phyloP scores from a whole-genome alignment of 2,888 invertebrate species.

The Parapristionchus giblindavisi region DNA sequence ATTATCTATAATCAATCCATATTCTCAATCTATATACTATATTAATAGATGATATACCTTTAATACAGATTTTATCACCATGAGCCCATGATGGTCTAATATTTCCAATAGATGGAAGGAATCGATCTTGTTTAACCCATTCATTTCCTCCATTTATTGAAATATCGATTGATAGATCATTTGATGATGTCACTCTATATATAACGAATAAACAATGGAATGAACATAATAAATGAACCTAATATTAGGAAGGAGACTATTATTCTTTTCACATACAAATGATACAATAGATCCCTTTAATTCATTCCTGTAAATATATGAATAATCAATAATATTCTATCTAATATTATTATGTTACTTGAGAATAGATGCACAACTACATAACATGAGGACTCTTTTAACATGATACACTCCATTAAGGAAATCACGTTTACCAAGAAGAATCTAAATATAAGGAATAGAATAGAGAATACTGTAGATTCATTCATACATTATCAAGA shows the following conservation, averaged over 20 bases:
- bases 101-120: constrained; percentile 23
- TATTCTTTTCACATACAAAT: constrained; percentile 13
- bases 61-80: constrained; percentile 23
- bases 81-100: constrained; percentile 27
- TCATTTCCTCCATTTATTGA: neutral
- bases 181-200: neutral
- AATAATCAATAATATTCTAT: neutral
- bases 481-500: constrained; percentile 7
- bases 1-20: neutral
- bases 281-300: neutral
- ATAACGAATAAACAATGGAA: neutral
- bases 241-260: neutral
- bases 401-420: constrained; percentile 42
- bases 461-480: neutral
- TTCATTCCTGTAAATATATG: neutral
- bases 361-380: constrained; percentile 31
- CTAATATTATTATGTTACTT: neutral
- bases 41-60: neutral
- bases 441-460: constrained; percentile 13
- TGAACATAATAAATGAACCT: neutral
- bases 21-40: neutral
- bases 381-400: constrained; percentile 42
- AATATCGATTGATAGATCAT: neutral
- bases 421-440: constrained; percentile 42
- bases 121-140: constrained; percentile 27